A percentile compares a stretch with the other conserved stretches of the same genome.
These are phyloP conservation scores for Cairina moschata DNA, from an alignment of 2,113 vertebrate genomes.

Conservation along the genomic window DNA sequence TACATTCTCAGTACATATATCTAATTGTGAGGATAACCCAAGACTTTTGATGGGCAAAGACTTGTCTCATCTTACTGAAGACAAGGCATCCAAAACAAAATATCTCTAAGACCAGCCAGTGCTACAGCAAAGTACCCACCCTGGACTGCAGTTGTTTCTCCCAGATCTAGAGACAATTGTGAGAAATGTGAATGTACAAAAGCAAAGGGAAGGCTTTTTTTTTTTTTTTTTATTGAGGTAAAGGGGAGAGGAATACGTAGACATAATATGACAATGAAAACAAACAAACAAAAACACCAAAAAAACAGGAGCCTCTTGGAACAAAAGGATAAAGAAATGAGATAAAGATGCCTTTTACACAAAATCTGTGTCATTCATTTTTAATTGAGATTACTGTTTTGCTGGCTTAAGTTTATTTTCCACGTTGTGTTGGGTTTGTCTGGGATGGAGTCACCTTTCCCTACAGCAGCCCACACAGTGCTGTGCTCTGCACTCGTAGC, in stretches of 20 bases:
- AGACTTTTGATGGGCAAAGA: background rate
- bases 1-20: background rate
- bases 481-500: too few relatives aligned
- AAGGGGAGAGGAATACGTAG: rapidly evolving
- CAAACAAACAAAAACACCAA: background rate
- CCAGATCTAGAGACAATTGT: background rate
- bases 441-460: too few relatives aligned
- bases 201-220: background rate
- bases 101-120: background rate
- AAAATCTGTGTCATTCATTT: background rate
- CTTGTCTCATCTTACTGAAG: background rate
- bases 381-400: background rate
- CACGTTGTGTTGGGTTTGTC: too few relatives aligned
- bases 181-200: background rate
- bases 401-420: background rate
- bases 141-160: background rate
- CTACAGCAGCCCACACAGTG: too few relatives aligned
- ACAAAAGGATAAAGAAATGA: background rate
- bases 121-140: background rate
- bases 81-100: background rate
- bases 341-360: background rate
- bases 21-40: background rate
- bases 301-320: background rate
- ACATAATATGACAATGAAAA: background rate
- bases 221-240: background rate